Conservation (phyloP, 2,888 invertebrate genomes). For the Metacarcinus magister region DNA sequence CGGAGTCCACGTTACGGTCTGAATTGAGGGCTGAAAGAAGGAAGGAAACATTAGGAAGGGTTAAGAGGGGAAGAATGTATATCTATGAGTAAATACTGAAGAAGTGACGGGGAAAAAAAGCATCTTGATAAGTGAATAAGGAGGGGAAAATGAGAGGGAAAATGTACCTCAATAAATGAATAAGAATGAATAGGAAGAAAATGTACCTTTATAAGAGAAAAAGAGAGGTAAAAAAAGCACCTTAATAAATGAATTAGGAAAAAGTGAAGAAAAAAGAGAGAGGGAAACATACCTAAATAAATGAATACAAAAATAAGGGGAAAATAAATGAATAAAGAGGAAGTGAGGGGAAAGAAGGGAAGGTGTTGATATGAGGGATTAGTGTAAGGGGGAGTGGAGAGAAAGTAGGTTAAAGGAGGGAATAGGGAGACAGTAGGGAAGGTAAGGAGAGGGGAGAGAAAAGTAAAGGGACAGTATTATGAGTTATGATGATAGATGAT, state of each 20-base stretch:
- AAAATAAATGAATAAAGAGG: background rate
- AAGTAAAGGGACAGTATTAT: background rate
- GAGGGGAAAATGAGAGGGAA: background rate
- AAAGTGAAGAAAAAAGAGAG: too few species aligned
- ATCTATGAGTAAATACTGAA: too few species aligned
- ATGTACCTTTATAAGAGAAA: too few species aligned
- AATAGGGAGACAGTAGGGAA: background rate
- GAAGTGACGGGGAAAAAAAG: too few species aligned
- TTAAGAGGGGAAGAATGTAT: too few species aligned
- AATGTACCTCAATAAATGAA: too few species aligned
- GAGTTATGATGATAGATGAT: background rate
- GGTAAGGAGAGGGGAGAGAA: background rate
- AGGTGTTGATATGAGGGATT: background rate
- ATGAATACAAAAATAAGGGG: too few species aligned
- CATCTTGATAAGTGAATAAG: too few species aligned
- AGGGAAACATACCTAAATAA: background rate
- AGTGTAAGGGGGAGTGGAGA: background rate
- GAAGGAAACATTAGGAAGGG: background rate
- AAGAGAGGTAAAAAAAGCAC: too few species aligned
- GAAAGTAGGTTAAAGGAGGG: background rate
- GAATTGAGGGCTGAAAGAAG: slow-evolving; percentile 49
- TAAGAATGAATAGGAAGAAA: too few species aligned
- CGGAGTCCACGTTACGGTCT: slow-evolving; percentile 74
- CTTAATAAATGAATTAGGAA: too few species aligned
- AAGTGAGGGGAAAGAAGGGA: background rate